These are phyloP conservation scores for Drosophila conformis DNA, from an alignment of 2,888 invertebrate genomes.

Conservation along the genomic window DNA sequence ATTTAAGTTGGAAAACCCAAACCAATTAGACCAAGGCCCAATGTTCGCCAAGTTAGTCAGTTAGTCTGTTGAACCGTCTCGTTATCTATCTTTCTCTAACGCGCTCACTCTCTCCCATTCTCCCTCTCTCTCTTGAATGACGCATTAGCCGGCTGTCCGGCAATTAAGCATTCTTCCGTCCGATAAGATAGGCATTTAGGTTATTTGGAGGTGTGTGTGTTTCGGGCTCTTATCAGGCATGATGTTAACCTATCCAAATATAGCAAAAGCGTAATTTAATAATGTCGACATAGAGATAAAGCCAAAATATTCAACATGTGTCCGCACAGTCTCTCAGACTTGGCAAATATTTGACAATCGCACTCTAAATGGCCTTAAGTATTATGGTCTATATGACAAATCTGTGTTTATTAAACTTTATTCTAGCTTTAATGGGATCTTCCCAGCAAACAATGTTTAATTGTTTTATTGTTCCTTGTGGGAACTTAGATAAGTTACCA, in stretches of 20 bases:
- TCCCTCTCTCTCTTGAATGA: conserved; percentile 38
- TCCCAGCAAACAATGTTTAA: neutral
- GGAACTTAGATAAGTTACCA: neutral
- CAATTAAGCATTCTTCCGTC: conserved; percentile 62
- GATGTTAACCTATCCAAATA: conserved; percentile 70
- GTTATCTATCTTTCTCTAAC: neutral
- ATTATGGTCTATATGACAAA: neutral
- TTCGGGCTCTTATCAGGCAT: conserved; percentile 41
- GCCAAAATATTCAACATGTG: conserved; percentile 13
- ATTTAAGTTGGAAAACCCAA: conserved; percentile 47
- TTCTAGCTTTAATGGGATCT: neutral
- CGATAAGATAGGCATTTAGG: conserved; percentile 59
- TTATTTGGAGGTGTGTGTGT: neutral
- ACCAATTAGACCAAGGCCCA: conserved; percentile 53
- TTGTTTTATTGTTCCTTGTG: neutral
- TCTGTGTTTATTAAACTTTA: conserved; percentile 1
- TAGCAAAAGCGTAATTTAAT: conserved; percentile 70
- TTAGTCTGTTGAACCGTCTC: conserved; percentile 16
- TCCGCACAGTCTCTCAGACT: neutral
- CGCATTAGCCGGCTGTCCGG: conserved; percentile 64
- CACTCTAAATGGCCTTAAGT: conserved; percentile 28
- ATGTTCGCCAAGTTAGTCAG: conserved; percentile 22
- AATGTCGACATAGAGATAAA: conserved; percentile 41
- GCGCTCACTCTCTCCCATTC: neutral
- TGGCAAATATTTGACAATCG: conserved; percentile 57